Percentiles rank a stretch among this genome's conserved stretches.
phyloP scores from a whole-genome alignment of 2,113 vertebrate genomes.

The Pseudorectes ferrugineus region DNA sequence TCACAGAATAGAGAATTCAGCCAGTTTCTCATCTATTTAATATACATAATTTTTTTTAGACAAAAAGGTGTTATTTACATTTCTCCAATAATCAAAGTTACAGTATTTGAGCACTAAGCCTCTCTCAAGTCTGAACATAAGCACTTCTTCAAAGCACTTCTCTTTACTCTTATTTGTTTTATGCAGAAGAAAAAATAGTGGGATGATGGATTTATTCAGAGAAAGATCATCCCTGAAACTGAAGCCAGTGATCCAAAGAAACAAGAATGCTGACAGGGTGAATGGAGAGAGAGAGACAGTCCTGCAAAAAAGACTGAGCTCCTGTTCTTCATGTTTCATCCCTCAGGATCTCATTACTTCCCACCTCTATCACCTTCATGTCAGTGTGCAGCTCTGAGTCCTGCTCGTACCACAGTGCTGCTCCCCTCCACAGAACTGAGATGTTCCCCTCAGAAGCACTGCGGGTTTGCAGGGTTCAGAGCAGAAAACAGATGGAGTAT shows the following conservation, averaged over 20 bases:
- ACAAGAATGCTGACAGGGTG: not conserved
- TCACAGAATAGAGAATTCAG: not conserved
- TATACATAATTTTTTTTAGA: not conserved
- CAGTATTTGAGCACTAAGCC: not conserved
- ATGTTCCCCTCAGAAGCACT: accelerated
- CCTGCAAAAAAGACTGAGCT: not conserved
- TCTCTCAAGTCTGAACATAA: not conserved
- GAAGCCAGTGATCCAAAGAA: not conserved
- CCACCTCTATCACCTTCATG: not conserved
- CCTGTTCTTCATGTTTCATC: not conserved
- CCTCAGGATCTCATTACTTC: not conserved
- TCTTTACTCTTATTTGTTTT: not conserved
- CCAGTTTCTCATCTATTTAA: not conserved
- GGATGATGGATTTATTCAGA: not conserved
- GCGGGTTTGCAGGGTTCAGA: not conserved
- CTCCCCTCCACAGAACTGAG: not conserved
- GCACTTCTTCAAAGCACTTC: not conserved
- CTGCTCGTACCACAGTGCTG: not conserved
- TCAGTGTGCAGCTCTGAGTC: accelerated
- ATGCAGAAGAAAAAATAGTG: not conserved
- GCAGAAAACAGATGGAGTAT: not conserved
- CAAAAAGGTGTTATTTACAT: accelerated
- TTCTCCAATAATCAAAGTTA: not conserved
- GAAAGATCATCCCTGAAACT: not conserved
- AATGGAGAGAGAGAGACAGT: not conserved